Base-by-base conservation (phyloP, 2,888 invertebrate genomes). In the Spilosoma lubricipeda region DNA sequence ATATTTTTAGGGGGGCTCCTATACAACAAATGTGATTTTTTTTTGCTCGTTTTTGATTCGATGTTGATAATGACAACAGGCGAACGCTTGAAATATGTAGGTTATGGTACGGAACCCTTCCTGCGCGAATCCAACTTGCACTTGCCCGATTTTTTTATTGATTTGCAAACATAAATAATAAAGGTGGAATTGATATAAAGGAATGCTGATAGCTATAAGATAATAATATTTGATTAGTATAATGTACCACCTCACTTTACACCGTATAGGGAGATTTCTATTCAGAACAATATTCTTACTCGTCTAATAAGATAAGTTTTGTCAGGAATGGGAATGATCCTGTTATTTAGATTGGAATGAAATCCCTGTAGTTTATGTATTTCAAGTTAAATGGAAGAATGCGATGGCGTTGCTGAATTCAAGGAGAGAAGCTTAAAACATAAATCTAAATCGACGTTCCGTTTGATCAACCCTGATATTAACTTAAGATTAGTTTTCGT, bases 401-500 rank as follows among this genome's bases (percentile, higher is more conserved):
- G 69, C 67, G 75, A 75, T 71, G 36, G 73, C 73, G 27, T 72
- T 78, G 75, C 74, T 75, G 56, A 81, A 76, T 79, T 75, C 39
- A 11, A 70, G 42, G 64, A 74, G 56, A 45, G 42, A 11, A 74
- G 74, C 68, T 74, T 72, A 66, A 81, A 79, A 72, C 81, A 80
- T 79, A 83, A 81, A 78, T 82, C 76, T 70, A 69, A 81, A 81
- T 79, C 79, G 76, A 48, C 73, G 78, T 83, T 81, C 80, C 79
- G 78, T 80, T 78, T 73, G 70, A 75, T 80, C 81, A 75, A 72
- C 79, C 82, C 74, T 76, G 82, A 83, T 76, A 73, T 78, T 18
- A 81, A 81, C 78, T 81, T 85, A 72, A 85, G 84, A 85, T 87
- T 83, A 84, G 82, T 83, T 87, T 82, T 71, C 78, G 85, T 86